Base-by-base conservation (phyloP, 2,797 vertebrate genomes). In the Eulemur rubriventer region DNA sequence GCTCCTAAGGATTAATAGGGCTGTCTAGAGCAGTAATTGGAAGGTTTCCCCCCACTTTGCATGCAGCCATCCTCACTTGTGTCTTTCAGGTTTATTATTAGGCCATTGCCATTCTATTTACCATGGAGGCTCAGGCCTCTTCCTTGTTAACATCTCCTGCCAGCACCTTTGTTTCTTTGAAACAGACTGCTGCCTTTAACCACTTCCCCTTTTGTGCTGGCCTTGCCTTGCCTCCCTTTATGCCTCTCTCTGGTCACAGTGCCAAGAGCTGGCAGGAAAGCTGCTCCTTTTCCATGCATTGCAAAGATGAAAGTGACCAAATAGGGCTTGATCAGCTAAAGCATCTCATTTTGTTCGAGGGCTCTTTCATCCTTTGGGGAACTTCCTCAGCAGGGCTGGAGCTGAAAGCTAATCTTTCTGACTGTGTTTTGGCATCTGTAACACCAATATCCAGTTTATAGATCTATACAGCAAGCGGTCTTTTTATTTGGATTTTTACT, bases 271-370 rank as follows among this genome's bases (percentile, higher is more conserved):
- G 98, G 97, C 91, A 2, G 20, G 48, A 97, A 97, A 86, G 95
- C 87, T 46, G 75, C 79, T 73, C 96, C 97, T 89, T 97, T 93
- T 92, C 96, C 96, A 81, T 85, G 94, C 24, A 88, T 94, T 79
- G 72, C 95, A 46, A 86, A 98, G 98, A 98, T 94, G 95, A 97
- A 98, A 98, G 98, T 97, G 97, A 98, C 96, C 98, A 97, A 98
- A 86, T 46, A 79, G 76, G 91, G 84, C 96, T 96, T 22, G 96
- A 97, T 96, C 96, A 73, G 94, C 96, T 97, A 97, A 84, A 98
- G 96, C 96, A 97, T 98, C 95, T 96, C 96, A 91, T 95, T 98
- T 98, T 98, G 97, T 98, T 89, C 69, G 94, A 96, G 84, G 0
- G 0, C 52, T 89, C 98, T 98, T 98, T 98, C 95, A 98, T 98